Percentiles rank a stretch among this genome's conserved stretches.
Conservation (phyloP, 1,140 invertebrate genomes). For the Periplaneta americana region DNA sequence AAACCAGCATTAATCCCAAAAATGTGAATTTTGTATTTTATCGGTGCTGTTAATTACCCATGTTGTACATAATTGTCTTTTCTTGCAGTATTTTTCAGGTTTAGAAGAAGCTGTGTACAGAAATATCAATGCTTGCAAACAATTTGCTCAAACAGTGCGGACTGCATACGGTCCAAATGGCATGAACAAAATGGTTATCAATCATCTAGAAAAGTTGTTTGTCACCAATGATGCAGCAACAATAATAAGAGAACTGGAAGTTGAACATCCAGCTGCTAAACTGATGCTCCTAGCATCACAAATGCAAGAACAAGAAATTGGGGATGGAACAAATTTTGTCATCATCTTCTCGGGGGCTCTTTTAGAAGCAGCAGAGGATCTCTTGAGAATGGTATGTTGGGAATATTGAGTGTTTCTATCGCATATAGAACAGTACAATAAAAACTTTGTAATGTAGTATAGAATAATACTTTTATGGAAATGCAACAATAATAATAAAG, state of each 20-base stretch:
- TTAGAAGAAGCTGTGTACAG: conserved; percentile 95
- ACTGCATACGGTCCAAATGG: conserved; percentile 97
- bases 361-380: conserved; percentile 85
- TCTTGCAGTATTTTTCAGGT: conserved; percentile 85
- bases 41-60: background rate
- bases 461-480: too few relatives aligned
- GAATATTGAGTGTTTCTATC: background rate
- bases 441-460: too few relatives aligned
- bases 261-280: conserved; percentile 99
- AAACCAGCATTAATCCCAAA: too few relatives aligned
- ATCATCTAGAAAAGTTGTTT: conserved; percentile 97
- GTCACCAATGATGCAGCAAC: conserved; percentile 99
- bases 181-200: conserved; percentile 99
- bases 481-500: too few relatives aligned
- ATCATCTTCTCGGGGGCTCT: conserved; percentile 91
- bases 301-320: conserved; percentile 98
- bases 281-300: conserved; percentile 92
- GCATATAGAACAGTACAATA: too few relatives aligned
- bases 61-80: conserved; percentile 16
- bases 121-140: conserved; percentile 94
- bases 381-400: conserved; percentile 68
- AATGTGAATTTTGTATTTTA: too few relatives aligned
- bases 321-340: conserved; percentile 99
- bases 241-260: conserved; percentile 92
- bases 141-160: conserved; percentile 86